Evolutionary conservation across 2,888 invertebrate genomes (phyloP), one percentile per base, ranked within the genome.

Genomic region (Drosophila glabriapex): DNA sequence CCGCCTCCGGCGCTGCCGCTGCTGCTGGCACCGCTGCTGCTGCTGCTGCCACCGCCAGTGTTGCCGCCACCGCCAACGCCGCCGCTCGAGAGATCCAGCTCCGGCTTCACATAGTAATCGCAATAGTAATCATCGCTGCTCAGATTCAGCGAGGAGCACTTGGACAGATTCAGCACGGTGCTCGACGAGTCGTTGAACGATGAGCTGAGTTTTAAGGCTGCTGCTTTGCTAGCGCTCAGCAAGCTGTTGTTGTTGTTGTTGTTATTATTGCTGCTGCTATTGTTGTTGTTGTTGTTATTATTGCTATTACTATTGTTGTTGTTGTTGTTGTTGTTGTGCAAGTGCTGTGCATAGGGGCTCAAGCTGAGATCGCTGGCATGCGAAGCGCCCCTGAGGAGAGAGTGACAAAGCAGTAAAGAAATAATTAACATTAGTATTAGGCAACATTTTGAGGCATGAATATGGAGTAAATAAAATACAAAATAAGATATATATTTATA

Each of bases 81-180:
- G 35, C 83, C 63, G 39, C 73, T 78, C 33, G 90, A 83, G 46
- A 90, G 76, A 77, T 93, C 93, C 82, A 92, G 76, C 83, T 93
- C 93, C 0, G 91, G 85, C 75, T 93, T 93, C 0, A 93, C 92
- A 73, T 85, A 91, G 59, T 91, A 92, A 60, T 89, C 87, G 81
- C 72, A 59, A 54, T 85, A 85, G 33, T 90, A 93, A 56, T 93
- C 92, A 31, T 93, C 93, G 54, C 76, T 73, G 66, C 78, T 87
- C 28, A 80, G 58, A 64, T 88, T 92, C 25, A 90, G 33, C 1
- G 80, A 76, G 29, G 92, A 85, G 66, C 92, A 91, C 75, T 92
- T 92, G 3, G 92, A 92, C 4, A 92, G 84, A 83, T 92, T 92
- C 62, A 92, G 74, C 28, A 83, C 92, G 10, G 90, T 46, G 43